Evolutionary conservation across 2,888 invertebrate genomes (phyloP).

Genomic region (Nymphalis polychloros): DNA sequence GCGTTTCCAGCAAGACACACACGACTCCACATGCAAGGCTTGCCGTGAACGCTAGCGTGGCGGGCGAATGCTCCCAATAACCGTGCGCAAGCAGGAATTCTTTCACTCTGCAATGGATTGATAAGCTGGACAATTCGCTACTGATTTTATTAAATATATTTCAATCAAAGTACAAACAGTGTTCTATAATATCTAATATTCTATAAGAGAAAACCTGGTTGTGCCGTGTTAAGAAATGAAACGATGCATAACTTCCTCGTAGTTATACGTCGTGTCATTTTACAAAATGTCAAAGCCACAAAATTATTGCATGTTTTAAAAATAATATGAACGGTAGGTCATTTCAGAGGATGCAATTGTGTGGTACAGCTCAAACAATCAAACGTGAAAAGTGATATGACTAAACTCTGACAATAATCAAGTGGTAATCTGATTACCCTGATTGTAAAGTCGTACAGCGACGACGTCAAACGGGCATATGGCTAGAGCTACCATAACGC

Average conservation of each 20-base stretch:
- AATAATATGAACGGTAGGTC: neutral
- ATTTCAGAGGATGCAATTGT: neutral
- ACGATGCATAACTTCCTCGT: too few relatives aligned
- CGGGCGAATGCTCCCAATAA: constrained; percentile 77
- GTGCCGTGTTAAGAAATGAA: too few relatives aligned
- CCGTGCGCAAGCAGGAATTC: constrained; percentile 54
- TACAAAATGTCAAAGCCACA: neutral
- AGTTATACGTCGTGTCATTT: neutral
- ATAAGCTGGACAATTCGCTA: constrained; percentile 1
- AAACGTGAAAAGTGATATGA: neutral
- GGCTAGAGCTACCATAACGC: constrained; percentile 86
- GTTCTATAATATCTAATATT: neutral
- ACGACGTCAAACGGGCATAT: constrained; percentile 95
- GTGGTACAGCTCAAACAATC: neutral
- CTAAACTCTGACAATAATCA: neutral
- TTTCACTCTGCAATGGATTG: constrained; percentile 65
- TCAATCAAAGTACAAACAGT: constrained; percentile 1
- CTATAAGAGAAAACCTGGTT: neutral
- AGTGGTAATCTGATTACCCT: constrained; percentile 80
- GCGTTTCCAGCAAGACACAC: constrained; percentile 89
- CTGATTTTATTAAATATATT: neutral
- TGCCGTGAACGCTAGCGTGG: constrained; percentile 85
- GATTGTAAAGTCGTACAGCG: constrained; percentile 93
- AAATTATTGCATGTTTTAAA: neutral
- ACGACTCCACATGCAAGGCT: constrained; percentile 89